phyloP scores from a whole-genome alignment of 2,113 vertebrate genomes.

The Tringa solitaria region DNA sequence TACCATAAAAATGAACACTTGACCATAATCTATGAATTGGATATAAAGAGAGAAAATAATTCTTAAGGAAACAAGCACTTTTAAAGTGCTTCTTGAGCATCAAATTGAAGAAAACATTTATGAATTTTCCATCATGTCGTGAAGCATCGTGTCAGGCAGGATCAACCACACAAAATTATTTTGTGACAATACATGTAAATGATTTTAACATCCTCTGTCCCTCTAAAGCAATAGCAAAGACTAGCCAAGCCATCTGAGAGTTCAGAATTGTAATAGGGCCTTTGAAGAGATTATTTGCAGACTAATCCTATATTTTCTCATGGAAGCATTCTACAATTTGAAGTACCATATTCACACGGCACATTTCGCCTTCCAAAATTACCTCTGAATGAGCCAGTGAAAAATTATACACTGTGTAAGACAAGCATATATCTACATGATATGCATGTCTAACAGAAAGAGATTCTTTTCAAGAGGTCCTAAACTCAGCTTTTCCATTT shows the following conservation, averaged over 20 bases:
- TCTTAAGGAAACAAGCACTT: not conserved
- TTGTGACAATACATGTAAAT: slow-evolving; percentile 45
- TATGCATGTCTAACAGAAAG: not conserved
- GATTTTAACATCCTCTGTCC: slow-evolving; percentile 11
- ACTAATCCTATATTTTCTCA: slow-evolving; percentile 41
- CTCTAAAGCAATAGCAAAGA: slow-evolving; percentile 21
- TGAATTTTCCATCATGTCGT: slow-evolving; percentile 23
- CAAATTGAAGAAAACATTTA: slow-evolving; percentile 37
- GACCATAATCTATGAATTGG: slow-evolving; percentile 23
- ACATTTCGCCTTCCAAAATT: slow-evolving; percentile 32
- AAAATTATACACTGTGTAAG: not conserved
- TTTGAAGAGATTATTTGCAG: slow-evolving; percentile 52
- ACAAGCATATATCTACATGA: not conserved
- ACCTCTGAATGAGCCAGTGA: slow-evolving; percentile 26
- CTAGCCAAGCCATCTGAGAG: slow-evolving; percentile 20
- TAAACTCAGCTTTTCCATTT: slow-evolving; percentile 24
- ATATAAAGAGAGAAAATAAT: slow-evolving; percentile 19
- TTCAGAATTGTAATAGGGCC: slow-evolving; percentile 18
- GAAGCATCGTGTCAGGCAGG: slow-evolving; percentile 24
- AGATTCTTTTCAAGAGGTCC: slow-evolving; percentile 26
- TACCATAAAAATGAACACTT: slow-evolving; percentile 43
- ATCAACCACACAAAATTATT: slow-evolving; percentile 48
- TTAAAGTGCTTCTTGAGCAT: slow-evolving; percentile 15
- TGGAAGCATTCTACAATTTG: not conserved
- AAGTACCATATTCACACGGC: slow-evolving; percentile 10